Base-by-base conservation (phyloP, 53 echinoderm and acorn worm genomes). In the Actinopyga echinites region DNA sequence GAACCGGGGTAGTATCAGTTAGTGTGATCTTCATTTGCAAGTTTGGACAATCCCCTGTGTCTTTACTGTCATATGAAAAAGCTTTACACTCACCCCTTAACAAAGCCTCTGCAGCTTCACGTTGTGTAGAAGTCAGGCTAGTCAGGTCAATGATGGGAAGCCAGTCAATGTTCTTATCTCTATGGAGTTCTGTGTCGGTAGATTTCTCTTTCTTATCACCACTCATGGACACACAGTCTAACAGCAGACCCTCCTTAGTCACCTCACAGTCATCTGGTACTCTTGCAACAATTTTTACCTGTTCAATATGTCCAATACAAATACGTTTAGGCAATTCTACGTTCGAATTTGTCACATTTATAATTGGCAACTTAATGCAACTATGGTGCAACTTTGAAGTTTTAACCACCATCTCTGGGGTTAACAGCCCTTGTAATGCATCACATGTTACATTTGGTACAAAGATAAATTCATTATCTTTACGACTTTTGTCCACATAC, bases 61-160 rank as follows among this genome's bases (percentile, higher is more conserved):
- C 89, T 15, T 52, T 35, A 17, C 85, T 85, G 69, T 89, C 89
- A 85, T 38, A 79, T 12, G 89, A 75, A 80, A 89, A 89, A 11
- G 80, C 67, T 25, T 33, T 29, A 26, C 35, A 65, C 61, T 92
- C 89, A 12, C 82, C 83, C 19, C 11, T 60, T n/a, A 90, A 57
- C 67, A 86, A 30, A 21, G 64, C 19, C 35, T 43, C 26, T 21
- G 83, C 86, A 6, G 28, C 29, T 1, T 31, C 9, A 19, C 57
- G 65, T 65, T 90, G 86, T 49, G 44, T 24, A 22, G 3, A 21
- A 7, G 66, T 63, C 25, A 84, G 84, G 30, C 36, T 57, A 65
- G 65, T 81, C 7, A 80, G 49, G 37, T 87, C 87, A n/a, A 87
- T 80, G 1, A 80, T 80, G 2, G 74, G 74, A n/a, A 73, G 20